Evolutionary conservation across 30 jellyfish, hydroid and myxozoan genomes (phyloP), one percentile per base, ranked within the genome.

Genomic region (Mastigias papua): DNA sequence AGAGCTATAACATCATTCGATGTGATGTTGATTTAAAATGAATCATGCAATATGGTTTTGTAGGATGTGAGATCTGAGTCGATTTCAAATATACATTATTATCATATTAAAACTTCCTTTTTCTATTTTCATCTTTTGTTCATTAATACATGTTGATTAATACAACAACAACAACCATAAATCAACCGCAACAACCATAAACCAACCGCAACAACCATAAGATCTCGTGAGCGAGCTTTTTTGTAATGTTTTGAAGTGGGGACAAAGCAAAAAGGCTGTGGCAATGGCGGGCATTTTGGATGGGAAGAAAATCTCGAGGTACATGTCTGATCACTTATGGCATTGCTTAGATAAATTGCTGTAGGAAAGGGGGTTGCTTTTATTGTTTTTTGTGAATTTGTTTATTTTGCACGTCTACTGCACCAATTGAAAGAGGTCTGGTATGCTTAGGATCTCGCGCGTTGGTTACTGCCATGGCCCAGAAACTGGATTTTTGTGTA

Each of bases 261-360:
- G 42, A 13, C 34, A 1, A 32, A 7, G 32, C 35, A 37, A 35
- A 34, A 6, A 25, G 20, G 20, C 25, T n/a, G 19, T 16, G 8
- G 68, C 51, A 57, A 83, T 83, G 92, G 92, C 92, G 60, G 68
- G 54, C 22, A 48, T 48, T 2, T 27, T 83, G 37, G 92, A 83
- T 50, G 92, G 92, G 16, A 83, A 83, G 51, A 51, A 66, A 28
- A 37, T 61, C 25, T 33, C 92, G 32, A 61, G 85, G 92, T 83
- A 69, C 7, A 67, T 8, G 20, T 10, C 27, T 5, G 17, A 10
- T 54, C 3, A 54, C 27, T 11, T 21, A 16, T 3, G 17, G 67
- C 17, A 19, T 54, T 54, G 67, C 23, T 54, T 21, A n/a, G n/a
- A n/a, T n/a, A n/a, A n/a, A n/a, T n/a, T n/a, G n/a, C n/a, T n/a